Conservation (phyloP, 2,888 invertebrate genomes). For the Lasioglossum marginatum region DNA sequence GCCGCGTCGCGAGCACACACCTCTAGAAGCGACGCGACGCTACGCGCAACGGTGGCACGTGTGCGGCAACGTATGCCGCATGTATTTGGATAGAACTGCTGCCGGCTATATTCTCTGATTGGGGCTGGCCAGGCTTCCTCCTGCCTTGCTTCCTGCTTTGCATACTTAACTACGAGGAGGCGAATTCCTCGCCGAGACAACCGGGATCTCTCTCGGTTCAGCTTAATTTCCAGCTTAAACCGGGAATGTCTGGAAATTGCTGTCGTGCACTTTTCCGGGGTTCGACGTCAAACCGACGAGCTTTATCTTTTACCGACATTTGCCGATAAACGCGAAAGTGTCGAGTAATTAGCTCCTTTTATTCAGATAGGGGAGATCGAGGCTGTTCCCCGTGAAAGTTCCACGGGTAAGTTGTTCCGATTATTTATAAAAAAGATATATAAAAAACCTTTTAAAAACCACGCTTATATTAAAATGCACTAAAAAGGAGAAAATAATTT, state of each 20-base stretch:
- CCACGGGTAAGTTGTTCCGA: too few relatives aligned
- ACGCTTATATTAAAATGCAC: too few relatives aligned
- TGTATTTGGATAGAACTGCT: conserved; percentile 54
- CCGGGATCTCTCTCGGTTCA: conserved; percentile 63
- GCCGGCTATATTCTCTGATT: conserved; percentile 75
- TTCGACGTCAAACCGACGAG: not conserved
- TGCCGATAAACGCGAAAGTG: not conserved
- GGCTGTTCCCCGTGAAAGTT: too few relatives aligned
- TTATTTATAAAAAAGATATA: too few relatives aligned
- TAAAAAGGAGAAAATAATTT: too few relatives aligned
- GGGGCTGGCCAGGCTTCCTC: conserved; percentile 71
- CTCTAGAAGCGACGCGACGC: not conserved
- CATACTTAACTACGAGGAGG: conserved; percentile 78
- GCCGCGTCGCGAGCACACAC: conserved; percentile 4
- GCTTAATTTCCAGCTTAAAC: conserved; percentile 71
- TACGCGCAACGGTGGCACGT: not conserved
- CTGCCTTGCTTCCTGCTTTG: conserved; percentile 75
- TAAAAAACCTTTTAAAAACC: too few relatives aligned
- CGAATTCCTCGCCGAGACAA: conserved; percentile 64
- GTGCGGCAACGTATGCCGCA: conserved; percentile 24
- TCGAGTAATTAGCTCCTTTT: not conserved
- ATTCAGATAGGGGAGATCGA: not conserved
- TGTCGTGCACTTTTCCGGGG: conserved; percentile 12
- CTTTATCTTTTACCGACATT: not conserved
- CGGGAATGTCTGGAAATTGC: conserved; percentile 37